Percentiles rank a stretch among this genome's conserved stretches.
Evolutionary conservation across 2,888 invertebrate species (phyloP).

Genomic region (Tridacna crocea): DNA sequence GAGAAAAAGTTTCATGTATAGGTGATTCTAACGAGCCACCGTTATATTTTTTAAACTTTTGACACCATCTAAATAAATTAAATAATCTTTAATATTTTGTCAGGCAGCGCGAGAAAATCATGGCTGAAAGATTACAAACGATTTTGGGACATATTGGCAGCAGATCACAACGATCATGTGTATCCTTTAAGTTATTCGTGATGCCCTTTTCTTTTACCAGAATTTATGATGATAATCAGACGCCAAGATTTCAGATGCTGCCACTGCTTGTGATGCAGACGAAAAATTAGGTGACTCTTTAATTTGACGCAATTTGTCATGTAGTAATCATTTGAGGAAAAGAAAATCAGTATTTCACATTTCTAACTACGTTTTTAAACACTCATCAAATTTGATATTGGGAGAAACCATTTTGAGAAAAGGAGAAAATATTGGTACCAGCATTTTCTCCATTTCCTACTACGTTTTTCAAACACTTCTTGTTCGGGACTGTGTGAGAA

Average conservation of each 20-base stretch:
- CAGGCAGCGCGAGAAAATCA: neutral
- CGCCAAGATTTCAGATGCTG: neutral
- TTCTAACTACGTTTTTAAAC: too few relatives aligned
- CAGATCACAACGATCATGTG: constrained; percentile 21
- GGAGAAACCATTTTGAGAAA: too few relatives aligned
- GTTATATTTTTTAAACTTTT: constrained; percentile 8
- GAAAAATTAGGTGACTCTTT: neutral
- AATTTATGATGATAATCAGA: neutral
- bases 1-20: neutral
- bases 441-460: too few relatives aligned
- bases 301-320: neutral
- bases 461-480: too few relatives aligned
- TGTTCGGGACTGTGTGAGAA: too few relatives aligned
- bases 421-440: too few relatives aligned
- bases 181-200: constrained; percentile 35
- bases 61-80: neutral
- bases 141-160: constrained; percentile 60
- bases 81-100: neutral
- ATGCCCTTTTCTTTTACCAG: neutral
- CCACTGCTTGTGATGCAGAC: neutral
- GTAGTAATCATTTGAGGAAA: neutral
- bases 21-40: neutral
- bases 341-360: too few relatives aligned
- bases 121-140: constrained; percentile 65
- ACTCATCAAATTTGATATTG: too few relatives aligned